Base-by-base conservation (phyloP, 2,113 vertebrate genomes). In the Vulpes lagopus region DNA sequence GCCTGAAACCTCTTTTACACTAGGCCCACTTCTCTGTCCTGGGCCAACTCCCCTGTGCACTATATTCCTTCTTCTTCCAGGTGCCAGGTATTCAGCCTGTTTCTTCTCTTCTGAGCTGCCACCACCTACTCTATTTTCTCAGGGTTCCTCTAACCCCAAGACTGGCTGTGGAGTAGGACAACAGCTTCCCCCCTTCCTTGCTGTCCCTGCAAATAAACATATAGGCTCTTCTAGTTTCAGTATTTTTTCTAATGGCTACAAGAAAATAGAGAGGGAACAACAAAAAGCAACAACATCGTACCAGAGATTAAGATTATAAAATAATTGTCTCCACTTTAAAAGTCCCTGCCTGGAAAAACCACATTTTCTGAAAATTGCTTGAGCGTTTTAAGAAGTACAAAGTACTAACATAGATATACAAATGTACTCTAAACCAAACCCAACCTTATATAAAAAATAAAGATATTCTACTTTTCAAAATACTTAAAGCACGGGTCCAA, bases 121-220 rank as follows among this genome's bases (percentile, higher is more conserved):
- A 97, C 88, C 97, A 98, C 92, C 97, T 96, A 97, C 69, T 98
- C 97, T 98, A 96, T 73, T 97, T 95, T 95, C 97, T 98, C 81
- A 67, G 95, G 95, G 96, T 60, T 97, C 87, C 97, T 97, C 96
- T 97, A 98, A 95, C 88, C 97, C 94, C 95, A 94, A 97, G 95
- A 91, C 97, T 97, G 96, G 94, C 96, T 97, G 95, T 98, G 93
- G 90, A 95, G 97, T 78, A 96, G 92, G 71, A 95, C 90, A 96
- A 90, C 97, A 96, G 95, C 95, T 92, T 93, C 84, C 97, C 97
- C 97, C 94, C 91, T 96, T 98, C 96, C 97, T 97, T 96, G 93
- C 96, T 97, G 97, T 90, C 97, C 94, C 95, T 98, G 96, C 95
- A 97, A 97, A 97, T 88, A 97, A 98, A 97, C 97, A 97, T 92